Base-by-base conservation (phyloP, 1,140 invertebrate species). In the Mamestra configurata region DNA sequence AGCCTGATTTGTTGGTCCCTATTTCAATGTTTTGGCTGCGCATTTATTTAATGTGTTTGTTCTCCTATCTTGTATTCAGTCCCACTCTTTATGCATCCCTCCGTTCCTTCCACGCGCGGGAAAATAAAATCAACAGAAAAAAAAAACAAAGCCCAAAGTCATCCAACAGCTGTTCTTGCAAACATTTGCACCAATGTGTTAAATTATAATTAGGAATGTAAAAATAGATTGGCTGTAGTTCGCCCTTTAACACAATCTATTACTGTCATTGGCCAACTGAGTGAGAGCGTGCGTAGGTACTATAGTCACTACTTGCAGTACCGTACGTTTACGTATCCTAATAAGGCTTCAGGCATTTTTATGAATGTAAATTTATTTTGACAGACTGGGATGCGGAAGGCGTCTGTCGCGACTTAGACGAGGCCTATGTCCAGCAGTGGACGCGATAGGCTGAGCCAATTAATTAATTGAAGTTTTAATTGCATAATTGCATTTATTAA, bases 391-490 rank as follows among this genome's bases (percentile, higher is more conserved):
- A 43, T 3, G 11, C 40, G 40, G 40, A 43, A 43, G 40, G 40
- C 11, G 40, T 43, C 10, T 13, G 11, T 0, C 11, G 40, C 3
- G 40, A 64, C 31, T 20, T 35, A 8, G n/a, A 15, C 8, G 8
- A 40, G 7, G n/a, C 27, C 59, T 20, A 18, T 20, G 31, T 18
- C 15, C n/a, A 64, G 7, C n/a, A 10, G 10, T 22, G 51, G 10
- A 53, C 20, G 51, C 20, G 20, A 53, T 22, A 53, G 11, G 3
- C 15, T 15, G 31, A 64, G 27, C 20, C 15, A 15, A 37, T 64
- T 13, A 66, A 66, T 20, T 66, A 20, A 64, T 37, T 20, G 31
- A 64, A 64, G 18, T 64, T 37, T 37, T 64, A 64, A 66, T 66
- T 40, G 20, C 40, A 40, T 27, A 35, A 61, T 61, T 18, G 31